Base-by-base conservation (phyloP, 2,888 invertebrate species). In the Prosopocoilus inquinatus region DNA sequence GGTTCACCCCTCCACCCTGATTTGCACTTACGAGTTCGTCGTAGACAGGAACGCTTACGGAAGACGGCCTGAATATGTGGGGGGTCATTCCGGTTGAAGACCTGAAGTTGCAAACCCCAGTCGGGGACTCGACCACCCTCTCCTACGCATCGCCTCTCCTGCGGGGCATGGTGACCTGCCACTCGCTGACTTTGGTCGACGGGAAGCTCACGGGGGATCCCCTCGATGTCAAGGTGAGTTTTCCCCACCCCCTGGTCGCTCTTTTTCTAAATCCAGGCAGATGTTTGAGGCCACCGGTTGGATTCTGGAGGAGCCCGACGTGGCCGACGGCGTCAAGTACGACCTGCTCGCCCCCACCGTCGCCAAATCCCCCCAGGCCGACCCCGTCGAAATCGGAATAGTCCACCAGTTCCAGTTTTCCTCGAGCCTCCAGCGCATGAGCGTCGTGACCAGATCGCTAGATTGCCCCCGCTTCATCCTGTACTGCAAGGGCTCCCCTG, bases 211-310 rank as follows among this genome's bases (percentile, higher is more conserved):
- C 89, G 45, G 98, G 98, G 0, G 98, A 98, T 78, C 98, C 98
- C 0, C 78, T 98, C 32, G 98, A 98, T 72, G 79, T 97, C 9
- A 95, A 93, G 81, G 87, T 86, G 68, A 58, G 56, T 36, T 12
- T 36, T 7, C 11, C 36, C 36, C 3, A 36, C 2, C 2, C 3
- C n/a, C 36, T n/a, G 8, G n/a, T n/a, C n/a, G n/a, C n/a, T n/a
- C n/a, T 36, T n/a, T 36, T 11, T 3, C 8, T 36, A 9, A 28
- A 28, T 7, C 5, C 20, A 28, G 7, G 2, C 75, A 90, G 84
- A 96, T 97, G 94, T 97, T 97, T 75, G 91, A 95, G 67, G 90
- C 94, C 0, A 96, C 96, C 0, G 88, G 87, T 1, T 97, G 96
- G 96, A 78, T 80, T 5, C 71, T 96, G 36, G 93, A 94, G 67